phyloP scores from a whole-genome alignment of 1,140 invertebrate species.

The Ptiloglossa arizonensis region DNA sequence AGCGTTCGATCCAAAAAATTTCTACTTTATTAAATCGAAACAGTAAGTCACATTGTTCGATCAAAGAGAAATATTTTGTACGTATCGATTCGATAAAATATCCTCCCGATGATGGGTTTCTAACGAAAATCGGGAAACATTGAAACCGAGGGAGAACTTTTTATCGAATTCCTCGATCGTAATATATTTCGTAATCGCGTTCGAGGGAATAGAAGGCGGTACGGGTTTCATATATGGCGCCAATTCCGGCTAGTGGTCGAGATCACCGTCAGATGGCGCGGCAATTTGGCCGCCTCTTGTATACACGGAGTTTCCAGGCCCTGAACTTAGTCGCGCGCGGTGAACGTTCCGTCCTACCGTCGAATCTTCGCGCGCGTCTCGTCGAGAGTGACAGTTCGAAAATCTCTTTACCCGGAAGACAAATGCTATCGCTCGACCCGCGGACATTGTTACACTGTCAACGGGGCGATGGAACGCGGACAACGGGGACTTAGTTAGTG shows the following conservation, averaged over 20 bases:
- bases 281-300: conserved; percentile 20
- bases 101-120: too few relatives aligned
- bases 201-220: too few relatives aligned
- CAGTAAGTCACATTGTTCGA: too few relatives aligned
- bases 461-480: neutral
- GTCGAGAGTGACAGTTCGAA: conserved; percentile 59
- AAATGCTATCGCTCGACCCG: neutral
- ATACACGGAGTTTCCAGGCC: conserved; percentile 47
- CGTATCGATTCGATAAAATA: too few relatives aligned
- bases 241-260: neutral
- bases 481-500: too few relatives aligned
- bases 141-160: too few relatives aligned
- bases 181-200: neutral
- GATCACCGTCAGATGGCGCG: conserved; percentile 15
- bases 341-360: conserved; percentile 62
- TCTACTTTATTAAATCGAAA: too few relatives aligned
- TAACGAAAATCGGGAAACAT: too few relatives aligned
- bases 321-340: conserved; percentile 65
- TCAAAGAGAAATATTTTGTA: too few relatives aligned
- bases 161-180: too few relatives aligned
- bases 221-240: conserved; percentile 19
- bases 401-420: conserved; percentile 14
- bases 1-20: too few relatives aligned
- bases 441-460: neutral
- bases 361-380: conserved; percentile 58